These are phyloP conservation scores for Lasioglossum morio DNA, from an alignment of 2,888 invertebrate species.

Conservation along the genomic window DNA sequence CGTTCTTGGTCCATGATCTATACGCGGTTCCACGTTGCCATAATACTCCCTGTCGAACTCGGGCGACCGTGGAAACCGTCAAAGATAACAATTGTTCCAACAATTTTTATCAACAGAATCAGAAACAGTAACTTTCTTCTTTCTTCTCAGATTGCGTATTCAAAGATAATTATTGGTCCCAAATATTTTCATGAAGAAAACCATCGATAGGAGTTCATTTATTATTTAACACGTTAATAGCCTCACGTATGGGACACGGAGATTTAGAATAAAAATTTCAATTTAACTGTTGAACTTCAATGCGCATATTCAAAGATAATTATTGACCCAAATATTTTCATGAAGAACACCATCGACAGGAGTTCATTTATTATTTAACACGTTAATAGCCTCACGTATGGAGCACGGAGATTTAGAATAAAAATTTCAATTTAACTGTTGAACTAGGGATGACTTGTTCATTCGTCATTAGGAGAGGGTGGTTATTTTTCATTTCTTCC, in stretches of 20 bases:
- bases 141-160: background rate
- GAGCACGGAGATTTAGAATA: too few species aligned
- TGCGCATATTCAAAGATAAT: too few species aligned
- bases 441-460: background rate
- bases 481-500: background rate
- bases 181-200: background rate
- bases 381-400: too few species aligned
- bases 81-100: background rate
- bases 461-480: too few species aligned
- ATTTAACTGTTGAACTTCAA: too few species aligned
- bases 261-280: too few species aligned
- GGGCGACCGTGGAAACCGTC: background rate
- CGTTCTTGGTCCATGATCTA: constrained; percentile 14
- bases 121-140: constrained; percentile 26
- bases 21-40: background rate
- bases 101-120: background rate
- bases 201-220: background rate
- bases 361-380: too few species aligned
- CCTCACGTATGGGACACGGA: too few species aligned
- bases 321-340: too few species aligned
- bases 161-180: background rate
- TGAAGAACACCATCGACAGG: background rate
- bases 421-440: background rate
- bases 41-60: background rate
- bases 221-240: background rate